A percentile compares a stretch with the other conserved stretches of the same genome.
Evolutionary conservation across 1,140 invertebrate genomes (phyloP).

Genomic region (Nebria ingens): DNA sequence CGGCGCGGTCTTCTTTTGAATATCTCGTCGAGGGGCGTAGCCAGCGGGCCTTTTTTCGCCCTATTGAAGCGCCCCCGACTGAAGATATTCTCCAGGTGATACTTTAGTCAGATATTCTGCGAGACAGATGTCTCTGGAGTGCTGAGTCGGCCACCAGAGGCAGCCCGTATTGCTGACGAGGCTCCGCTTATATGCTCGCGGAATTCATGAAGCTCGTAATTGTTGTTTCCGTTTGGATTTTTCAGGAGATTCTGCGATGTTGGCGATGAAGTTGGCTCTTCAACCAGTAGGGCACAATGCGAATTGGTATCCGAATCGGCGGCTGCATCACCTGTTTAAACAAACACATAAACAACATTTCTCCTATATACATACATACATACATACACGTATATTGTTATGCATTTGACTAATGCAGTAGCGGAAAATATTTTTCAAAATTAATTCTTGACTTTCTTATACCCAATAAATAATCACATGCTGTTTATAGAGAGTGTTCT

Average conservation of each 20-base stretch:
- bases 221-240: constrained; percentile 63
- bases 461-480: too few relatives aligned
- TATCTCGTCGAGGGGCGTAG: constrained; percentile 36
- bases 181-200: constrained; percentile 11
- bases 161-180: neutral
- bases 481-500: too few relatives aligned
- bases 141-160: neutral
- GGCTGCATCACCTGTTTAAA: constrained; percentile 11
- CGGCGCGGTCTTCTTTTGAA: constrained; percentile 32
- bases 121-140: constrained; percentile 15
- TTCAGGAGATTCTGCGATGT: constrained; percentile 39
- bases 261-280: constrained; percentile 34
- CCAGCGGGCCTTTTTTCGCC: constrained; percentile 38
- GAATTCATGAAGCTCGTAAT: constrained; percentile 62
- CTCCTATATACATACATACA: neutral
- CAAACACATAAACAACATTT: too few relatives aligned
- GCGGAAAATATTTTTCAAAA: too few relatives aligned
- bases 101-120: constrained; percentile 49
- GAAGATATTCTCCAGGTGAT: constrained; percentile 47
- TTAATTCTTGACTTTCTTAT: too few relatives aligned
- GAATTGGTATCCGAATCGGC: constrained; percentile 45
- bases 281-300: constrained; percentile 47
- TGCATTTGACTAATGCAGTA: too few relatives aligned
- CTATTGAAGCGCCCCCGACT: constrained; percentile 43
- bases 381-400: neutral